Percentiles rank a stretch among this genome's conserved stretches.
phyloP scores from a whole-genome alignment of 2,113 vertebrate genomes.

The Malurus cyaneus region DNA sequence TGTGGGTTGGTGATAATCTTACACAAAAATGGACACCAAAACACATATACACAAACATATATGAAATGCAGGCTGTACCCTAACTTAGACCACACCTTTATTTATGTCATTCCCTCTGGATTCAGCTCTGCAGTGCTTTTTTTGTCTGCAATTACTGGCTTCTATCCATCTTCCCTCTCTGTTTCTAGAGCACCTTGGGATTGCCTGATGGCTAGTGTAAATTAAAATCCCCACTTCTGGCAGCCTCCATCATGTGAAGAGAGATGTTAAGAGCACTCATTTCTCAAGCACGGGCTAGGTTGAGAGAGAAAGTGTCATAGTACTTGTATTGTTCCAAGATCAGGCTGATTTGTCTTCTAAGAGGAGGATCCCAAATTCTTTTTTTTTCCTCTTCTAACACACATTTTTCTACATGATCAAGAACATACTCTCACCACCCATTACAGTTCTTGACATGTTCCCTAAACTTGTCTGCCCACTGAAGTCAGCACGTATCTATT shows the following conservation, averaged over 20 bases:
- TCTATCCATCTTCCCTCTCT: background rate
- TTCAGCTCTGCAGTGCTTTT: background rate
- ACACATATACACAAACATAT: background rate
- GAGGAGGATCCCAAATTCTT: background rate
- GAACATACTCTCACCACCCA: background rate
- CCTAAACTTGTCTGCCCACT: background rate
- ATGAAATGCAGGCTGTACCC: background rate
- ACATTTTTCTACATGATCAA: background rate
- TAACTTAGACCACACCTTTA: background rate
- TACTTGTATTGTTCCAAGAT: background rate
- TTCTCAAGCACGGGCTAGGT: background rate
- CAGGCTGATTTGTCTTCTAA: background rate
- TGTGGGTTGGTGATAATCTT: background rate
- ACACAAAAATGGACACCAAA: background rate
- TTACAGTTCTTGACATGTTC: background rate
- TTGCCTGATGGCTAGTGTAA: background rate
- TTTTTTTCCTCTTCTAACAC: background rate
- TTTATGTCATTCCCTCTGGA: background rate
- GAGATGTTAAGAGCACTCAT: background rate
- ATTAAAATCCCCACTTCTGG: background rate
- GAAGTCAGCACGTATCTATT: background rate
- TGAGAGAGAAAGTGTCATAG: background rate
- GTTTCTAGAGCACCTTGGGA: background rate
- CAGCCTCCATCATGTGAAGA: background rate
- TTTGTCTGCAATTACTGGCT: background rate